Evolutionary conservation across 2,113 vertebrate genomes (phyloP).

Genomic region (Cygnus atratus): DNA sequence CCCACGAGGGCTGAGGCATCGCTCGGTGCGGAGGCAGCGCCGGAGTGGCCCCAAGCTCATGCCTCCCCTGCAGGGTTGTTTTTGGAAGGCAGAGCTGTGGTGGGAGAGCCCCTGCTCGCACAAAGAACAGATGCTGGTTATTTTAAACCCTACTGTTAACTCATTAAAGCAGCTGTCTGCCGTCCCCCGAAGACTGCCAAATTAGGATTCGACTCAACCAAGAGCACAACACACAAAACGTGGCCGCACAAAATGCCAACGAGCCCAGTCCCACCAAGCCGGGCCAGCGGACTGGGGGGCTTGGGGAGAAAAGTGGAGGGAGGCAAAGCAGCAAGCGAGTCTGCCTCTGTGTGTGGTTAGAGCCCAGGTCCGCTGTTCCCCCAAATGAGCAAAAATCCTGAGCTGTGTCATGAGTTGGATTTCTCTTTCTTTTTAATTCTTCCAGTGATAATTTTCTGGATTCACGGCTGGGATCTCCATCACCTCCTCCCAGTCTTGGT

Average conservation of each 20-base stretch:
- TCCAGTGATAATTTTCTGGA: neutral
- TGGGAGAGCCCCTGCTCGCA: conserved; percentile 27
- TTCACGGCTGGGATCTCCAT: neutral
- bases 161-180: conserved; percentile 75
- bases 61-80: neutral
- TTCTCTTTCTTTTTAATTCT: neutral
- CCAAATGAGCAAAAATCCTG: neutral
- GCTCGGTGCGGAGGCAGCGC: neutral
- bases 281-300: accelerated
- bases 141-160: conserved; percentile 68
- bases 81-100: conserved; percentile 3
- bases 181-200: conserved; percentile 66
- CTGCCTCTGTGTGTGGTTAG: neutral
- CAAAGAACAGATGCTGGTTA: conserved; percentile 62
- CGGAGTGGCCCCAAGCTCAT: accelerated
- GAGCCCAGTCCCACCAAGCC: neutral
- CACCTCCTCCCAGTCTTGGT: neutral
- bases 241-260: neutral
- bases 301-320: neutral
- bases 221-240: neutral
- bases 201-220: conserved; percentile 74
- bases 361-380: neutral
- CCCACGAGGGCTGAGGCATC: accelerated
- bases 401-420: neutral
- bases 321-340: neutral